These are phyloP conservation scores for Dufourea novaeangliae DNA, from an alignment of 1,140 invertebrate genomes.

Conservation along the genomic window DNA sequence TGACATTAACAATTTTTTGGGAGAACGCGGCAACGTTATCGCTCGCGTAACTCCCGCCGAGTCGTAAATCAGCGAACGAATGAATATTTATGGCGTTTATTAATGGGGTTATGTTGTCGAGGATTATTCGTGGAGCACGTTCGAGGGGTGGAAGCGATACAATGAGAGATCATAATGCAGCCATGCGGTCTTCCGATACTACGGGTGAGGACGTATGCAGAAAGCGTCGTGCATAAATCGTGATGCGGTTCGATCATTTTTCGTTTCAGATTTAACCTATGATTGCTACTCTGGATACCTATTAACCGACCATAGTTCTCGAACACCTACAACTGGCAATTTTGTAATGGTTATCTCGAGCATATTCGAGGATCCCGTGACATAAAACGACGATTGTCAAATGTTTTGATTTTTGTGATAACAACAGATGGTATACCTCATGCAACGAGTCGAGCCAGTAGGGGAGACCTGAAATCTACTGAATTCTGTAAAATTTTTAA, in stretches of 20 bases:
- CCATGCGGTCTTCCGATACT: conserved; percentile 43
- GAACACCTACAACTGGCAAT: no score
- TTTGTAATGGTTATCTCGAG: no score
- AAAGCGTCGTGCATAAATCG: conserved; percentile 34
- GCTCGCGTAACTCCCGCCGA: conserved; percentile 41
- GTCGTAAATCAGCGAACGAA: conserved; percentile 68
- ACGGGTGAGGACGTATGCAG: conserved; percentile 20
- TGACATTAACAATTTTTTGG: conserved; percentile 57
- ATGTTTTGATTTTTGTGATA: no score
- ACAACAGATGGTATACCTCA: no score
- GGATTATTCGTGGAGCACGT: conserved; percentile 65
- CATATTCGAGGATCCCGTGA: no score
- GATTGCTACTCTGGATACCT: no score
- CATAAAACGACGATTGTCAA: no score
- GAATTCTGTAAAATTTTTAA: no score
- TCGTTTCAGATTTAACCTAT: not conserved
- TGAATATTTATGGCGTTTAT: conserved; percentile 75
- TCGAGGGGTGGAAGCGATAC: conserved; percentile 45
- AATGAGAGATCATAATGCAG: conserved; percentile 69
- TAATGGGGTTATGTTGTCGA: conserved; percentile 70
- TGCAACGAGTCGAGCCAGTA: no score
- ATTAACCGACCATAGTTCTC: no score
- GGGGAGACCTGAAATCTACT: no score
- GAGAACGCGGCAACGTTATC: conserved; percentile 47
- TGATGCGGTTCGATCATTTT: conserved; percentile 15